Conservation (phyloP, 1,140 invertebrate genomes). For the Oryctes rhinoceros region DNA sequence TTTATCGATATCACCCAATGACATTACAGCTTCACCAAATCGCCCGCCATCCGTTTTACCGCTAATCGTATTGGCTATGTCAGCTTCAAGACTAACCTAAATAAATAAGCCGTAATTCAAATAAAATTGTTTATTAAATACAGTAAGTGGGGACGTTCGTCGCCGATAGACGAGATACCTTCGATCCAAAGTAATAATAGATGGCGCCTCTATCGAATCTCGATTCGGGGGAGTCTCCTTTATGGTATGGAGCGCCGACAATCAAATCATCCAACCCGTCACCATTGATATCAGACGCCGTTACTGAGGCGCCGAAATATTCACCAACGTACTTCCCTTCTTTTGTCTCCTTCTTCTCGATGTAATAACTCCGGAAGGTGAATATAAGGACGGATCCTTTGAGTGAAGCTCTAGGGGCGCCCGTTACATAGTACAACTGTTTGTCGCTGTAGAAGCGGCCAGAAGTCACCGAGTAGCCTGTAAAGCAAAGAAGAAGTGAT, state of each 20-base stretch:
- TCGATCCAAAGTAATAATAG: conserved; percentile 64
- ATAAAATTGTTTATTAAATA: background rate
- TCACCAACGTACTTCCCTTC: conserved; percentile 66
- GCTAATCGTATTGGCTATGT: conserved; percentile 48
- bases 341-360: background rate
- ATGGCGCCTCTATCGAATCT: conserved; percentile 68
- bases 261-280: conserved; percentile 72
- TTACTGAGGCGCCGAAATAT: conserved; percentile 71
- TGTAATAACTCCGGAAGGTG: background rate
- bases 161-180: background rate
- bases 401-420: conserved; percentile 60
- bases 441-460: conserved; percentile 61
- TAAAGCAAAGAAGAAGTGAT: conserved; percentile 40
- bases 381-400: background rate
- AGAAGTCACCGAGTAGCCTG: conserved; percentile 66
- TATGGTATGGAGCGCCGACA: conserved; percentile 72
- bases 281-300: conserved; percentile 69
- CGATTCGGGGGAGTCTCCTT: conserved; percentile 42
- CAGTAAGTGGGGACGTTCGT: background rate
- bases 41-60: conserved; percentile 59
- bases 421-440: conserved; percentile 60
- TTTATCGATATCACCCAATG: conserved; percentile 64
- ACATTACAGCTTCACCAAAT: conserved; percentile 63
- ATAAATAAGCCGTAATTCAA: background rate
- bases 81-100: background rate